These are phyloP conservation scores for Ictidomys tridecemlineatus DNA, from an alignment of 2,113 vertebrate genomes.

Conservation along the genomic window DNA sequence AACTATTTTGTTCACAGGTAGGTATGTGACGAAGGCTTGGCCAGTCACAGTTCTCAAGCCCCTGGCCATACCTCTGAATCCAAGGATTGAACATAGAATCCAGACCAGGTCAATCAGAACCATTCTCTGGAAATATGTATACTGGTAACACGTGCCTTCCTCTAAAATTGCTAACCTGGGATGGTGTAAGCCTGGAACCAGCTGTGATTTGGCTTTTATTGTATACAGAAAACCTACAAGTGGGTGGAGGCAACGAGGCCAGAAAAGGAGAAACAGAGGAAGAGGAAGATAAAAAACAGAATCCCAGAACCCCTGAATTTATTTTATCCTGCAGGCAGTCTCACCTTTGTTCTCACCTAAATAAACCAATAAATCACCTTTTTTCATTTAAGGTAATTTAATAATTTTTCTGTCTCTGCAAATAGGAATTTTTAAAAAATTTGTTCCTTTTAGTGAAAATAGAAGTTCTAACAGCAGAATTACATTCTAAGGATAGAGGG, in stretches of 20 bases:
- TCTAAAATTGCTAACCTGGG: neutral
- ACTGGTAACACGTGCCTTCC: neutral
- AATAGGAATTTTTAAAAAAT: neutral
- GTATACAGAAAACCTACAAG: neutral
- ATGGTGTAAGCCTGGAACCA: neutral
- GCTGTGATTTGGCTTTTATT: neutral
- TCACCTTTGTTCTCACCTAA: neutral
- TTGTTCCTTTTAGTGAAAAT: neutral
- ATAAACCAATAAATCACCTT: neutral
- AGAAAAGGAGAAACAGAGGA: neutral
- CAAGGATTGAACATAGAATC: neutral
- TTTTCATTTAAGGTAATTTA: neutral
- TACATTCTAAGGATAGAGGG: neutral
- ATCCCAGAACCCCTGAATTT: no score
- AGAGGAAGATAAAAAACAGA: neutral
- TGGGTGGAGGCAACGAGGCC: neutral
- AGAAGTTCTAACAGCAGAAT: neutral
- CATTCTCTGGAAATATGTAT: neutral
- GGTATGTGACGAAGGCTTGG: neutral
- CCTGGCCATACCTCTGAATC: neutral
- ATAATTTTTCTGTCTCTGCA: conserved; percentile 9
- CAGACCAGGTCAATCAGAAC: neutral
- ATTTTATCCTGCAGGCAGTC: neutral
- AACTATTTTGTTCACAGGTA: neutral
- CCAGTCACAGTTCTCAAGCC: no score